Conservation (phyloP, 2,113 vertebrate genomes). For the Mellivora capensis region DNA sequence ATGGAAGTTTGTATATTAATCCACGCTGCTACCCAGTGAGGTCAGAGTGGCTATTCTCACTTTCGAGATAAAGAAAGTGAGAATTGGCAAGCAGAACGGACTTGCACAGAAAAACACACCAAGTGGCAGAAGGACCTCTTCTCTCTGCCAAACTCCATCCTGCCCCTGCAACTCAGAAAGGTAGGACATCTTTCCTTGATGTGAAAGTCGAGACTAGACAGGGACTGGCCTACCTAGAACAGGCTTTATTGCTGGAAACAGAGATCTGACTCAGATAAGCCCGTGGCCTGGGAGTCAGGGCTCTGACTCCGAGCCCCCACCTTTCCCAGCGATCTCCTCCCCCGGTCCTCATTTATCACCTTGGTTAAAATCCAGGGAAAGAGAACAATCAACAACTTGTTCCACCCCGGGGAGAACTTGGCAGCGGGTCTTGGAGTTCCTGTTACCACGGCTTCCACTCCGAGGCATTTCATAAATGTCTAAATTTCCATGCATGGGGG, state of each 20-base stretch:
- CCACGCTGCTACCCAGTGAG: not conserved
- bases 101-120: not conserved
- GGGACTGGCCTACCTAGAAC: not conserved
- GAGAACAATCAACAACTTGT: conserved; percentile 57
- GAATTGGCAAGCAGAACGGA: not conserved
- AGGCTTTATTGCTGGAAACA: not conserved
- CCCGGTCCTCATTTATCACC: conserved; percentile 19
- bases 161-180: not conserved
- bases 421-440: not conserved
- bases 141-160: not conserved
- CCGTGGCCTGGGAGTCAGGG: not conserved
- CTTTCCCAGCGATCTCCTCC: not conserved
- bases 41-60: not conserved
- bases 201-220: not conserved
- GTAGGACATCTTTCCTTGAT: not conserved
- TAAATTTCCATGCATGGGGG: not conserved
- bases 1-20: not conserved
- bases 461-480: not conserved
- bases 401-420: conserved; percentile 14
- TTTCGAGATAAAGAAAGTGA: not conserved
- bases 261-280: not conserved
- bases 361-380: conserved; percentile 31
- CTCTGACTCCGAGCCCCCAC: not conserved
- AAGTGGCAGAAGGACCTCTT: not conserved
- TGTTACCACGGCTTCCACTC: not conserved